Base-by-base conservation (phyloP, 2,888 invertebrate genomes). In the Philhelius pedissequus region DNA sequence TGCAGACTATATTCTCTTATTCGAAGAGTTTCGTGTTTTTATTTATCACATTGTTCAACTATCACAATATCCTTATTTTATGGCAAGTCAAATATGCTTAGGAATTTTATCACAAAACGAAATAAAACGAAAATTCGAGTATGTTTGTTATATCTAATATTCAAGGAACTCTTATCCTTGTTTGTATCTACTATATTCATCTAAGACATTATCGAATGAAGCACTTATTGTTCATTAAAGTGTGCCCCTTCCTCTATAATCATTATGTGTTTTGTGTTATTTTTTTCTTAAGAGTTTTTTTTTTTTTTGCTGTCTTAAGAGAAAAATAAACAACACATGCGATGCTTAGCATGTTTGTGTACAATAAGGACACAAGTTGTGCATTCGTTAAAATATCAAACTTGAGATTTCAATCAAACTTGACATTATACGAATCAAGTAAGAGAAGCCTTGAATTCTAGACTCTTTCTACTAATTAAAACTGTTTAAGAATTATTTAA, bases 101-200 rank as follows among this genome's bases (percentile, higher is more conserved):
- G 52, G 52, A 52, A 52, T 52, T 52, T 52, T 52, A 52, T 52
- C 52, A 25, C 52, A 52, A 27, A 52, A 52, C 27, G 27, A 52
- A n/a, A 52, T 8, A 52, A 50, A n/a, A 25, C n/a, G 15, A 52
- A 52, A 52, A 52, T n/a, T n/a, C n/a, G n/a, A n/a, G n/a, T 52
- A 52, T 52, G 15, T 52, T 27, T n/a, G 7, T n/a, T n/a, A n/a
- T n/a, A n/a, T 25, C 25, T 27, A 50, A 27, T 27, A 52, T 52
- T 52, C 52, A 25, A 52, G 52, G 27, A 22, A 27, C 52, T 52
- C 52, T 52, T 52, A 52, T 52, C 52, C 52, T 52, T 52, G 27
- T 27, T 52, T 52, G 15, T 52, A n/a, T n/a, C n/a, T n/a, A n/a
- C n/a, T n/a, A n/a, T n/a, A 15, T 48, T 52, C 27, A 25, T 52